Evolutionary conservation across 2,888 invertebrate species (phyloP), one percentile per base, ranked within the genome.

Genomic region (Lasioglossum malachurum): DNA sequence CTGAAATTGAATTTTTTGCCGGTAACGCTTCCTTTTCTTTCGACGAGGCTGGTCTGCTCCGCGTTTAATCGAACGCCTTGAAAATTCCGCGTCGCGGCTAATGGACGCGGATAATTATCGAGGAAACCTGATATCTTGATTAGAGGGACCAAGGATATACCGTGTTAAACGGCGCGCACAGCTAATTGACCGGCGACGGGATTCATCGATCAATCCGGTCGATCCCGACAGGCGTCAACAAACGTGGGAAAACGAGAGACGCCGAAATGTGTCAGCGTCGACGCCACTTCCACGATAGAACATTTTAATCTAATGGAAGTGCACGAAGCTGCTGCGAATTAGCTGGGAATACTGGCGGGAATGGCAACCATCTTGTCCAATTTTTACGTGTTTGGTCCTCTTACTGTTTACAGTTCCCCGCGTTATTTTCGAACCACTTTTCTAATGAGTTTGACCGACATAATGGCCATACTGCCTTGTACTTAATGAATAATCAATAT

Each of bases 141-240:
- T 79, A 75, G 49, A 69, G 53, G 64, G 78, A 76, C n/a, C 53
- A n/a, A 4, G 49, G 82, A 75, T 83, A 27, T 75, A 83, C 80
- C 64, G 82, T 78, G 80, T 86, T 86, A 82, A 80, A 49, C 80
- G 78, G 64, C 31, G 69, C n/a, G 69, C 27, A 23, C 80, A 35
- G 86, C 77, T 83, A 83, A 87, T 87, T 78, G 85, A 81, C 81
- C 49, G 38, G 46, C 77, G 78, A 73, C 35, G 71, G 57, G 82
- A 86, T 86, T 76, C 79, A 86, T 85, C 85, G 85, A 87, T 87
- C 87, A 82, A 75, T 72, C 75, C 83, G 10, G 41, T 74, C 72
- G 75, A 78, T 81, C 78, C 81, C 72, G 89, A 87, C 91, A 86
- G 88, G 88, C 67, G 80, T 87, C 86, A 90, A 91, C 88, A 89